Evolutionary conservation across 2,797 vertebrate genomes (phyloP), one percentile per base, ranked within the genome.

Genomic region (Acestrorhynchus altus): DNA sequence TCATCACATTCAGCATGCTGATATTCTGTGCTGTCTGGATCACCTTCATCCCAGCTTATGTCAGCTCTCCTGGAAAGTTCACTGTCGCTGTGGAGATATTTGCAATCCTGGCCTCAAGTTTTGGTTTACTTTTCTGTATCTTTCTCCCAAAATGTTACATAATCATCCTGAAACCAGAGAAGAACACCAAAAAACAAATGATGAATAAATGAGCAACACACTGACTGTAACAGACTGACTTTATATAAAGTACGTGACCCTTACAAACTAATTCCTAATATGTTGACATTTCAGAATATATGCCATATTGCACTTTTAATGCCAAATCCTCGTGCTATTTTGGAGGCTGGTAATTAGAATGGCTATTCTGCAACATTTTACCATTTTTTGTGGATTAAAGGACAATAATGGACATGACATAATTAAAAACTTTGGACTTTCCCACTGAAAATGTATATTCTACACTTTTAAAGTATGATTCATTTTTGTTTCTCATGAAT

Each of bases 1-100:
- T 93, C 68, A 94, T 94, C 83, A 93, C 92, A 63, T 93, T 93
- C 77, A 92, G 91, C 82, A 93, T 93, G 92, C 20, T 93, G 79
- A 90, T 92, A 22, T 93, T 93, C 86, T 93, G 89, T 60, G 90
- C 90, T 16, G 91, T 93, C 8, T 93, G 91, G 91, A 84, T 91
- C 24, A 80, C 90, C 0, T 92, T 93, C 69, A 78, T 92, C 7
- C 92, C 92, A 16, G 90, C 91, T 22, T 93, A 93, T 18, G 67
- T 87, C 51, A 87, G 85, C 20, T 87, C 86, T 3, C 86, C 85
- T 24, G 86, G 86, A 28, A 87, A 87, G 72, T 86, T 85, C 57
- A 61, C 85, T 61, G 84, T 81, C 9, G 84, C 81, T 18, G 84
- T 86, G 8, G 86, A 87, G 22, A 80, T 85, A 4, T 87, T 87